Conservation (phyloP, 1,140 invertebrate species). For the Cardiocondyla obscurior region DNA sequence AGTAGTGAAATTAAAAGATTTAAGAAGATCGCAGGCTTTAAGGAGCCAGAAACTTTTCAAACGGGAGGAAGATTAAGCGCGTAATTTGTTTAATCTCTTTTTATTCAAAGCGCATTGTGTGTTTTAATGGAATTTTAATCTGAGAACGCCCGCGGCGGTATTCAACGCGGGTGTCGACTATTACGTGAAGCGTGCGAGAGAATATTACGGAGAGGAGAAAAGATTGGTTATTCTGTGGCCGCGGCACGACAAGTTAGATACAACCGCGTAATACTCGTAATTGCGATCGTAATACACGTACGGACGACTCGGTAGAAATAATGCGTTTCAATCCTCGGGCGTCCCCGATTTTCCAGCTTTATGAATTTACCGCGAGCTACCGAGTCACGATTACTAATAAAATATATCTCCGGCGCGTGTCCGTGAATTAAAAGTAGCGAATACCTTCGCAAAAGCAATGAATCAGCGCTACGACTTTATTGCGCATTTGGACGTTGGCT, state of each 20-base stretch:
- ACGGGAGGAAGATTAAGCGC: background rate
- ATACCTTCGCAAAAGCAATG: background rate
- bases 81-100: slow-evolving; percentile 5
- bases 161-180: background rate
- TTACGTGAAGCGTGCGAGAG: slow-evolving; percentile 2
- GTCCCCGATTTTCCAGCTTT: slow-evolving; percentile 3
- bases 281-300: slow-evolving; percentile 5
- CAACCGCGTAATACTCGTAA: slow-evolving; percentile 9
- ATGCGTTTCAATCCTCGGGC: background rate
- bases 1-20: background rate
- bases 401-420: background rate
- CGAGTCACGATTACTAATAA: background rate
- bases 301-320: background rate
- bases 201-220: background rate
- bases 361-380: background rate
- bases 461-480: background rate
- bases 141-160: background rate
- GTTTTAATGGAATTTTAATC: slow-evolving; percentile 20
- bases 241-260: slow-evolving; percentile 3
- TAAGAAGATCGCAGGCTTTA: background rate
- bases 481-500: background rate
- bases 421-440: background rate
- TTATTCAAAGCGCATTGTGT: background rate
- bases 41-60: background rate
- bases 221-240: slow-evolving; percentile 17